These are phyloP conservation scores for Notolabrus celidotus DNA, from an alignment of 2,797 vertebrate genomes.

Conservation along the genomic window DNA sequence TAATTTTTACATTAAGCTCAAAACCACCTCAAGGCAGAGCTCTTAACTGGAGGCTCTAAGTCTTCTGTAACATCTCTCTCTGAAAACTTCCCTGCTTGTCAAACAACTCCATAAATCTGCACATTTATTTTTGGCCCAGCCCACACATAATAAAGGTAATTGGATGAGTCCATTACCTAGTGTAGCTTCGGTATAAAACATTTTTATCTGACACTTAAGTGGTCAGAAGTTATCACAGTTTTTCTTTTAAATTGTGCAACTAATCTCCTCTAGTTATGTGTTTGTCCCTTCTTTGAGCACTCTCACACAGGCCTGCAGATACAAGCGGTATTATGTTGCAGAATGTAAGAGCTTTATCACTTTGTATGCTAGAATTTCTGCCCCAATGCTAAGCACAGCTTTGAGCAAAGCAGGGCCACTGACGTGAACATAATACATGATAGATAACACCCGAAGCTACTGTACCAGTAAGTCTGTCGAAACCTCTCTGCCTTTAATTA, in stretches of 20 bases:
- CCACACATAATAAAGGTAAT: background rate
- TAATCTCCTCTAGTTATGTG: background rate
- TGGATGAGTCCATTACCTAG: background rate
- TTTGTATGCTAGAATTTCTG: slow-evolving; percentile 4
- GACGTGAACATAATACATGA: slow-evolving; percentile 23
- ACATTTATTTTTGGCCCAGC: background rate
- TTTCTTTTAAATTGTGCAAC: background rate
- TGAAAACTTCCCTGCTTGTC: background rate
- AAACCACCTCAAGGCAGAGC: background rate
- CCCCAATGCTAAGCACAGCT: slow-evolving; percentile 30
- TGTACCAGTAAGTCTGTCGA: slow-evolving; percentile 11
- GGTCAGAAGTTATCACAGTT: background rate
- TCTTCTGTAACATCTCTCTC: background rate
- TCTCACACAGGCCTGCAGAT: background rate
- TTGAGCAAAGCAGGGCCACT: slow-evolving; percentile 11
- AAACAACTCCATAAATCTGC: background rate
- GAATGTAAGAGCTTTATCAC: background rate
- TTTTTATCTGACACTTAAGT: background rate
- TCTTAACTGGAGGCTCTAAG: background rate
- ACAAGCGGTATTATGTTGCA: background rate
- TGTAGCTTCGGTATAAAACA: background rate
- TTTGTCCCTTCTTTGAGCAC: background rate
- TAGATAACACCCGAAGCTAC: slow-evolving; percentile 22
- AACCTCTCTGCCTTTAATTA: slow-evolving; percentile 50
- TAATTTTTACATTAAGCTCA: background rate